Evolutionary conservation across 1,140 invertebrate genomes (phyloP).

Genomic region (Manduca sexta): DNA sequence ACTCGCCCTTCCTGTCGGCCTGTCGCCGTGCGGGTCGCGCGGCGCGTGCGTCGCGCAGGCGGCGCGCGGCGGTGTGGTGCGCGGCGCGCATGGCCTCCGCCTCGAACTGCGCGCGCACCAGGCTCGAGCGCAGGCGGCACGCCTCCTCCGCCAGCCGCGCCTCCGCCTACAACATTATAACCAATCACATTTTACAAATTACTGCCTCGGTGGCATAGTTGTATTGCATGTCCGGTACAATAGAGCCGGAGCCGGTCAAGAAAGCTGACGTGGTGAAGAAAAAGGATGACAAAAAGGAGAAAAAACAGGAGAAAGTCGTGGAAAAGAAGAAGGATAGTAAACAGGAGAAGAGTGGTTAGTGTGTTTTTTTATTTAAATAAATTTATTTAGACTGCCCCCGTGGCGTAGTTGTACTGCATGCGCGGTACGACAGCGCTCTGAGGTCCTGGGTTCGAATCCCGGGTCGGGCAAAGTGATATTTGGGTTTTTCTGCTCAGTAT

Average conservation of each 20-base stretch:
- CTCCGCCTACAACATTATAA: constrained; percentile 47
- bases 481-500: too few species aligned
- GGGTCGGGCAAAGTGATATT: too few species aligned
- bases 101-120: constrained; percentile 17
- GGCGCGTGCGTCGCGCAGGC: constrained; percentile 14
- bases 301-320: constrained; percentile 20
- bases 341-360: constrained; percentile 44
- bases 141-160: constrained; percentile 29
- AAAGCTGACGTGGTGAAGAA: constrained; percentile 30
- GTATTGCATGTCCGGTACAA: too few species aligned
- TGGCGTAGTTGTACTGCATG: too few species aligned
- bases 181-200: too few species aligned
- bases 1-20: too few species aligned
- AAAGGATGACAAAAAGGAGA: constrained; percentile 33
- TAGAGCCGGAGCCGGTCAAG: constrained; percentile 18
- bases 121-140: constrained; percentile 15
- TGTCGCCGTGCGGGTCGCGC: constrained; percentile 6
- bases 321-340: constrained; percentile 47
- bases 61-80: constrained; percentile 22
- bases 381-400: too few species aligned
- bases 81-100: constrained; percentile 24
- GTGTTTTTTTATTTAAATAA: too few species aligned
- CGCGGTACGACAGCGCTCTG: too few species aligned
- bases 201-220: too few species aligned
- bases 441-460: too few species aligned